Percentiles rank a stretch among this genome's conserved stretches.
Conservation (phyloP, 37 sponge, comb jelly and placozoan genomes). For the Haliclona indistincta region DNA sequence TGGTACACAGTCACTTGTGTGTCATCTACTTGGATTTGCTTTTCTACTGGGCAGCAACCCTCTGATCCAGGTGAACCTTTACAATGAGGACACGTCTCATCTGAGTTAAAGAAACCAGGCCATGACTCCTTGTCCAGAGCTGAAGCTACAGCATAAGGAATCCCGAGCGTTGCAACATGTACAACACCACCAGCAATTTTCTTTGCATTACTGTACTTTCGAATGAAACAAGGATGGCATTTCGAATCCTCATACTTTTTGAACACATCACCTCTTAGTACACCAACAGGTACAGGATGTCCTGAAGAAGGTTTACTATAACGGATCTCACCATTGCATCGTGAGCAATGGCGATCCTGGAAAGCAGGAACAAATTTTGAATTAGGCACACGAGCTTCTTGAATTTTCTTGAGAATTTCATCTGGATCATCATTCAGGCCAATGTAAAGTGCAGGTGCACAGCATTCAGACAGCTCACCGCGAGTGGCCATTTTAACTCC, state of each 20-base stretch:
- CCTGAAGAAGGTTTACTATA: background rate
- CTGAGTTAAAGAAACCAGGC: no score
- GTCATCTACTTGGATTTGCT: no score
- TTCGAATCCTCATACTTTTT: slow-evolving; percentile 9
- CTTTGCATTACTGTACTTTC: background rate
- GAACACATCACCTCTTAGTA: background rate
- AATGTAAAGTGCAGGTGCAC: background rate
- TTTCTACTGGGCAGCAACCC: no score
- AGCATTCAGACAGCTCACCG: no score
- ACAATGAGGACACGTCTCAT: no score
- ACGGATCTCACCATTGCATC: background rate
- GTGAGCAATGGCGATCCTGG: background rate
- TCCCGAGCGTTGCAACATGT: no score
- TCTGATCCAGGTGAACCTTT: no score
- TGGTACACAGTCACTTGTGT: no score
- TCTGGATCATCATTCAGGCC: background rate
- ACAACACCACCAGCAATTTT: no score
- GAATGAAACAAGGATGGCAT: background rate
- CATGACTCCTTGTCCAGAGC: no score
- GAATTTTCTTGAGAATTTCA: background rate
- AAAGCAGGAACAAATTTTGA: background rate
- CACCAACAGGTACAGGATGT: background rate
- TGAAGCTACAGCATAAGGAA: no score
- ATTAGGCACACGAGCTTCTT: background rate
- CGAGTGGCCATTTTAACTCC: no score